Evolutionary conservation across 2,113 vertebrate genomes (phyloP), one percentile per base, ranked within the genome.

Genomic region (Pseudonaja textilis): DNA sequence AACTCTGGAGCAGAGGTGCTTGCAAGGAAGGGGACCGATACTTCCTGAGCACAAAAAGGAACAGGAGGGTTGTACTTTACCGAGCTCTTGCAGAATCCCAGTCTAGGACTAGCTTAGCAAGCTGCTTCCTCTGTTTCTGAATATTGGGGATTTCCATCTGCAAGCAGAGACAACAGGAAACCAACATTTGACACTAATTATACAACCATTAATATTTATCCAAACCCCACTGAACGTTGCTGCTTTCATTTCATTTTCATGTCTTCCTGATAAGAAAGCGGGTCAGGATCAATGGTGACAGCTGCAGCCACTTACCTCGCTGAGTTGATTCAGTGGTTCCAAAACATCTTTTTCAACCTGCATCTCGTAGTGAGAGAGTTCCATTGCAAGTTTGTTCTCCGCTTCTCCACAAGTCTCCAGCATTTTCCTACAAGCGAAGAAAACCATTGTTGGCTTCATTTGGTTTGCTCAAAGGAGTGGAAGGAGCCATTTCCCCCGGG

Each of bases 61-160:
- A 3, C 22, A 22, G 25, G 87, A 18, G 91, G 87, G n/a, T 23
- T n/a, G 18, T 8, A 39, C 16, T 95, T 96, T 93, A 99, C 99
- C 99, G 98, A 14, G 99, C 98, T 98, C 98, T 98, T 93, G 99
- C 99, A 50, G 99, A 99, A 97, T 99, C 99, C 96, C 99, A 99
- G 98, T 99, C 99, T 96, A 99, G 96, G 90, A 99, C 99, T 95
- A 99, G 91, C 94, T 98, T 99, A 89, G 99, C 98, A 64, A 99
- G 97, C 96, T 99, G 99, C 45, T 99, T 99, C 97, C 99, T 98
- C 97, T 99, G 99, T 94, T 99, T 99, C 96, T 99, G 98, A 96
- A 99, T 99, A 97, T 99, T 99, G 0, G 99, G 99, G 94, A 99
- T 99, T 92, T 99, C 99, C 86, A 98, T 96, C 99, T 99, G 86